Percentiles rank a stretch among this genome's conserved stretches.
Evolutionary conservation across 2,888 invertebrate genomes (phyloP).

Genomic region (Odontomyia ornata): DNA sequence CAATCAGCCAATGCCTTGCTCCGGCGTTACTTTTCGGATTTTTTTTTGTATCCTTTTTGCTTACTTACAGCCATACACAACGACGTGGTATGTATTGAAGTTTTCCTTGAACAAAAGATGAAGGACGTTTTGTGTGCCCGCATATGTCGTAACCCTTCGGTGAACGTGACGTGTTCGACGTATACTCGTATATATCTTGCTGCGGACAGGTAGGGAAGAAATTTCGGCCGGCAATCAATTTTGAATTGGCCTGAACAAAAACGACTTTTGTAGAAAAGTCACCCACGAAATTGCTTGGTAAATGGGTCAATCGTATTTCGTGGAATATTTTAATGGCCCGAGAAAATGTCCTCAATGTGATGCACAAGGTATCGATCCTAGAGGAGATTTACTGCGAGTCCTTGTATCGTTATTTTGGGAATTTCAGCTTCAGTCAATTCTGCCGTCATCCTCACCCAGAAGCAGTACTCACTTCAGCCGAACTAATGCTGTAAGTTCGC

Average conservation of each 20-base stretch:
- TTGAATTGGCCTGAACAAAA: no score
- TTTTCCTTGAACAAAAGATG: conserved; percentile 21
- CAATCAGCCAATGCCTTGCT: conserved; percentile 23
- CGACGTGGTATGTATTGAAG: background rate
- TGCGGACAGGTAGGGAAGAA: no score
- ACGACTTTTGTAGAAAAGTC: no score
- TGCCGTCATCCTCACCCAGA: no score
- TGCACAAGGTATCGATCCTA: no score
- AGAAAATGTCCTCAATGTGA: background rate
- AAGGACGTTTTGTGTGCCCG: conserved; percentile 11
- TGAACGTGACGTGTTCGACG: conserved; percentile 12
- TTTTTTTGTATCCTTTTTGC: background rate
- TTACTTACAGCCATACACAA: background rate
- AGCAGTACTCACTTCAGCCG: conserved; percentile 18
- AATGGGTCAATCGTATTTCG: no score
- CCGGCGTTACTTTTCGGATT: background rate
- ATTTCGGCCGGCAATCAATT: no score
- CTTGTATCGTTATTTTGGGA: no score
- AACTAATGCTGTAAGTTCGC: background rate
- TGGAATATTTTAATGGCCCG: no score
- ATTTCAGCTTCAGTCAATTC: no score
- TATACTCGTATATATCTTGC: background rate
- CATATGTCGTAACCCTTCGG: conserved; percentile 11
- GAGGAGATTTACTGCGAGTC: no score
- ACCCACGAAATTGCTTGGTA: no score